Percentiles rank a stretch among this genome's conserved stretches.
Evolutionary conservation across 1,140 invertebrate genomes (phyloP).

Genomic region (Lethrus apterus): DNA sequence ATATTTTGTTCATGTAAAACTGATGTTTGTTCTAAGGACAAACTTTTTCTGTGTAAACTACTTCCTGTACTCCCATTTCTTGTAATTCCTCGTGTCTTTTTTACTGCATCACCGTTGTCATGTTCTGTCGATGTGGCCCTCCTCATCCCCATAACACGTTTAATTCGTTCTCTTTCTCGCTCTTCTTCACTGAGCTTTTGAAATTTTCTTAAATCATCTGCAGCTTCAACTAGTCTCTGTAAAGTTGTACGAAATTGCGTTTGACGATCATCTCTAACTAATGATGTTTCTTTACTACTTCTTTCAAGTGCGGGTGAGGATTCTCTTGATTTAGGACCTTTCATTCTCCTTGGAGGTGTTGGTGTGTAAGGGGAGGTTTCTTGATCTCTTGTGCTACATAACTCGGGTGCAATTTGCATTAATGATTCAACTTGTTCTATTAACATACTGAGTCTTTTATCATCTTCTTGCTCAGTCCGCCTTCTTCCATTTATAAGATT

Average conservation of each 20-base stretch:
- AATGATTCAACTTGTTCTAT: constrained; percentile 71
- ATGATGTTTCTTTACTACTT: constrained; percentile 35
- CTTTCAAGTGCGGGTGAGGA: constrained; percentile 50
- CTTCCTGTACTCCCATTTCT: constrained; percentile 36
- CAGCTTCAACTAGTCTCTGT: constrained; percentile 44
- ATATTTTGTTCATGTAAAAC: constrained; percentile 48
- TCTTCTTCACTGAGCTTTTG: constrained; percentile 45
- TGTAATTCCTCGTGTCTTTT: constrained; percentile 35
- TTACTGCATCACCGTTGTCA: constrained; percentile 23
- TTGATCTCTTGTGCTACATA: constrained; percentile 37
- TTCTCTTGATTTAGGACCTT: constrained; percentile 50
- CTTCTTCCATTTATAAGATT: constrained; percentile 45
- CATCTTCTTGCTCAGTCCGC: constrained; percentile 54
- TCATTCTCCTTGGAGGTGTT: constrained; percentile 50
- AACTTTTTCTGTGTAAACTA: constrained; percentile 59
- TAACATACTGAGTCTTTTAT: constrained; percentile 59
- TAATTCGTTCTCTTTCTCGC: constrained; percentile 41
- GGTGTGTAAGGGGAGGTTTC: constrained; percentile 41
- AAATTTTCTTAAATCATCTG: constrained; percentile 45
- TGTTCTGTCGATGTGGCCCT: constrained; percentile 44
- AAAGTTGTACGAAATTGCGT: constrained; percentile 38
- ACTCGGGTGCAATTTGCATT: constrained; percentile 62
- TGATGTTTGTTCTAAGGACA: constrained; percentile 65
- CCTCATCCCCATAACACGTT: constrained; percentile 38
- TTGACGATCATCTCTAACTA: constrained; percentile 27